Evolutionary conservation across 2,888 invertebrate species (phyloP).

Genomic region (Himalopsyche anomala): DNA sequence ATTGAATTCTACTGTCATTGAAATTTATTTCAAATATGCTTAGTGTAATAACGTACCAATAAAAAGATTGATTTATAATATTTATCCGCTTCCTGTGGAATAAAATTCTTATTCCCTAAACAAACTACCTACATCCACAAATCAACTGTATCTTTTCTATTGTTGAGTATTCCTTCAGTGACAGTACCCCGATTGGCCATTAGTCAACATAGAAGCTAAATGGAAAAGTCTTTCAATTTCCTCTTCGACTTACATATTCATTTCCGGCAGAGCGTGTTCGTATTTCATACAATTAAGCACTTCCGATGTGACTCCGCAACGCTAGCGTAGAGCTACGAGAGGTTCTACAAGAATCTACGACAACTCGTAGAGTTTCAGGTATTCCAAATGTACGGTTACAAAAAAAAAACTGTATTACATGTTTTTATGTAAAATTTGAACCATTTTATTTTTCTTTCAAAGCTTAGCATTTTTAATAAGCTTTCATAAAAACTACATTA

Average conservation of each 20-base stretch:
- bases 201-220: constrained; percentile 7
- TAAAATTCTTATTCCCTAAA: neutral
- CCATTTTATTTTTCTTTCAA: too few relatives aligned
- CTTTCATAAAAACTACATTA: too few relatives aligned
- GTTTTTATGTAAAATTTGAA: too few relatives aligned
- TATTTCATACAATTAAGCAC: constrained; percentile 34
- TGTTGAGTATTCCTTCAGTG: constrained; percentile 15
- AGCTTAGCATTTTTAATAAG: too few relatives aligned
- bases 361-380: neutral
- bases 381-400: neutral
- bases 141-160: constrained; percentile 13
- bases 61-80: neutral
- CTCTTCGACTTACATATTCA: constrained; percentile 34
- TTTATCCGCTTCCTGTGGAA: neutral
- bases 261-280: constrained; percentile 12
- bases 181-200: constrained; percentile 19
- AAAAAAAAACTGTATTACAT: too few relatives aligned
- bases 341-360: neutral
- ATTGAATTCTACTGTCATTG: too few relatives aligned
- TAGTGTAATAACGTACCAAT: neutral
- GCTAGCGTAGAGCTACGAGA: neutral
- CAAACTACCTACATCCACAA: neutral
- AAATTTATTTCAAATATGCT: too few relatives aligned
- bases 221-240: constrained; percentile 30
- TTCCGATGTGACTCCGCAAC: constrained; percentile 12